Evolutionary conservation across 2,113 vertebrate species (phyloP).

Genomic region (Nerophis ophidion): DNA sequence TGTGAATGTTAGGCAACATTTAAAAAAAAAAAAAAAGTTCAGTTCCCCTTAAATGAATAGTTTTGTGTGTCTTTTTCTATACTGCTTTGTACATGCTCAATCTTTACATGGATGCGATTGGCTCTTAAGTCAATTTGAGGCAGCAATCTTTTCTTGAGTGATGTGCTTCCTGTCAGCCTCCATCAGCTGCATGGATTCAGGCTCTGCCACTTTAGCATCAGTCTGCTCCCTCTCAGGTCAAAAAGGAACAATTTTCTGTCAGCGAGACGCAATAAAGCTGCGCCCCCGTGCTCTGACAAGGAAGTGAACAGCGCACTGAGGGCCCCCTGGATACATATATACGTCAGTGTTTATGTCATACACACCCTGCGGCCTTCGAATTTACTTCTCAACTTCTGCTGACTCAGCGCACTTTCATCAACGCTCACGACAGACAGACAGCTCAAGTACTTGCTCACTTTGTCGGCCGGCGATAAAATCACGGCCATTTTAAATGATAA

Average conservation of each 20-base stretch:
- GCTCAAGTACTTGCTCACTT: background rate
- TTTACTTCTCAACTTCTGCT: slow-evolving; percentile 11
- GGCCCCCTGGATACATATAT: slow-evolving; percentile 9
- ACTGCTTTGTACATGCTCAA: background rate
- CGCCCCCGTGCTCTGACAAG: slow-evolving; percentile 9
- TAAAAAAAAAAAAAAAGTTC: too few relatives aligned
- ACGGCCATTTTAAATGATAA: background rate
- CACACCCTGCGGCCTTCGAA: slow-evolving; percentile 11
- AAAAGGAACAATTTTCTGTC: slow-evolving; percentile 23
- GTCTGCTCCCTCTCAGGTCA: slow-evolving; percentile 22
- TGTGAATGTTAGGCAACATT: too few relatives aligned
- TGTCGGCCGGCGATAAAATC: background rate
- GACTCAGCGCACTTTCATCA: background rate
- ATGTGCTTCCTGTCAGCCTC: slow-evolving; percentile 19
- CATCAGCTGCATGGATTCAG: slow-evolving; percentile 31
- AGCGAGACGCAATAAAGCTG: slow-evolving; percentile 16
- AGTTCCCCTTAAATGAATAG: too few relatives aligned
- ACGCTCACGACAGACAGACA: background rate
- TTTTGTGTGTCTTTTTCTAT: too few relatives aligned
- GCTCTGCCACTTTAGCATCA: slow-evolving; percentile 30
- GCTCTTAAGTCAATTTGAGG: slow-evolving; percentile 29
- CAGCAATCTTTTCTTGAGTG: slow-evolving; percentile 13
- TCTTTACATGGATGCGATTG: slow-evolving; percentile 1
- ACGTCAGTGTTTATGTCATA: slow-evolving; percentile 15
- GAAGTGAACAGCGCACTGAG: slow-evolving; percentile 19